Evolutionary conservation across 2,113 vertebrate genomes (phyloP).

Genomic region (Azemiops feae): DNA sequence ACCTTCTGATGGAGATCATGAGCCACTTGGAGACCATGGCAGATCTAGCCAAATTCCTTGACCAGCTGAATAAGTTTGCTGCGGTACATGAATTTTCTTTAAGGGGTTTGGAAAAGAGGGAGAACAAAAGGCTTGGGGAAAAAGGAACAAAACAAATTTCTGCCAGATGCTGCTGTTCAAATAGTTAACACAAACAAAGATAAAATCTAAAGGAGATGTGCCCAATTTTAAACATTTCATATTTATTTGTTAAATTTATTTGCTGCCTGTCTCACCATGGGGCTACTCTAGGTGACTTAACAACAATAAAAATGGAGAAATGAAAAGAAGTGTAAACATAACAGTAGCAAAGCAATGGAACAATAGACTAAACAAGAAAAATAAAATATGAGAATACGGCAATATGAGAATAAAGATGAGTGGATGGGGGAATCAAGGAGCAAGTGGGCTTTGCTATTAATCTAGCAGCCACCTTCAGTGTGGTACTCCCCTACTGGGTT

Average conservation of each 20-base stretch:
- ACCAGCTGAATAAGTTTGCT: slow-evolving; percentile 2
- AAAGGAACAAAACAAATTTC: neutral
- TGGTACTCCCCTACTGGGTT: too few species aligned
- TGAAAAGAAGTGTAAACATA: too few species aligned
- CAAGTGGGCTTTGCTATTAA: too few species aligned
- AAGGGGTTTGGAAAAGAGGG: neutral
- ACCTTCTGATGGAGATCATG: neutral
- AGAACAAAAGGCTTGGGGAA: too few species aligned
- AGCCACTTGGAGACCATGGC: neutral
- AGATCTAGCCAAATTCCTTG: slow-evolving; percentile 35
- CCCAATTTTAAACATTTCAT: neutral
- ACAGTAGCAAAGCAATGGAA: too few species aligned
- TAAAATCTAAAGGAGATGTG: neutral
- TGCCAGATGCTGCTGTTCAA: neutral
- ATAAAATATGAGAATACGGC: neutral
- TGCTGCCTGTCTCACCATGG: too few species aligned
- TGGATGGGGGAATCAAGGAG: neutral
- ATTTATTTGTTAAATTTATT: neutral
- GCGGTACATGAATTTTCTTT: slow-evolving; percentile 6
- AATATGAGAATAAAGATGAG: neutral
- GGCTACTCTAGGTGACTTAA: too few species aligned
- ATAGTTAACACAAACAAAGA: neutral
- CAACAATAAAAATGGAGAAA: too few species aligned
- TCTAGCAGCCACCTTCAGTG: too few species aligned
- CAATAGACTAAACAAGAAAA: too few species aligned